phyloP scores from a whole-genome alignment of 2,888 invertebrate species.

The Parnassius smintheus region DNA sequence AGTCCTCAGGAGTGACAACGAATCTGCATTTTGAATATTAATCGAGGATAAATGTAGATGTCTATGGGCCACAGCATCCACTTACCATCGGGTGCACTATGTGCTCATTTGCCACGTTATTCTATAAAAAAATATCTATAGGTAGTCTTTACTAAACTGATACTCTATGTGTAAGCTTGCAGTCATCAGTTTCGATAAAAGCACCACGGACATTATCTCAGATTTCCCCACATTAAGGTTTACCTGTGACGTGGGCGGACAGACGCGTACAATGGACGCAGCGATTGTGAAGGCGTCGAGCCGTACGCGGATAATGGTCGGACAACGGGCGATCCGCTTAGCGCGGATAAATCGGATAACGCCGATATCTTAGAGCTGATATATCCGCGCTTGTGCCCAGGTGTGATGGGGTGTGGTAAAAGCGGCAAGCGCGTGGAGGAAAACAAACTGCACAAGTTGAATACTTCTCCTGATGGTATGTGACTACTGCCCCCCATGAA shows the following conservation, averaged over 20 bases:
- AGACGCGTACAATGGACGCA: constrained; percentile 20
- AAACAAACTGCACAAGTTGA: no score
- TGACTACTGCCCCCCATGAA: no score
- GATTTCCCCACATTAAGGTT: neutral
- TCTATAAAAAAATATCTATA: no score
- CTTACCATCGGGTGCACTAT: no score
- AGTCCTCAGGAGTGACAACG: no score
- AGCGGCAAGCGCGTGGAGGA: neutral
- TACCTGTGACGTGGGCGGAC: constrained; percentile 23
- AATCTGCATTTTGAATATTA: no score
- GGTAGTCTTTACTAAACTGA: no score
- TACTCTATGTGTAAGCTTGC: no score
- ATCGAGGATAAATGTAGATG: no score
- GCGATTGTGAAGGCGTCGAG: constrained; percentile 40
- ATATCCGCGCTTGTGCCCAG: neutral
- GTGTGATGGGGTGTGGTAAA: neutral
- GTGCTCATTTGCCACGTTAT: no score
- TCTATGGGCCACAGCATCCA: no score
- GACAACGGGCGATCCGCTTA: constrained; percentile 47
- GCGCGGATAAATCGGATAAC: constrained; percentile 30
- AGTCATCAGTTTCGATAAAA: neutral
- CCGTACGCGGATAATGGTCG: constrained; percentile 37
- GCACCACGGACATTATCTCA: neutral
- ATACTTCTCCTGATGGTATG: no score
- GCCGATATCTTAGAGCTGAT: neutral